phyloP scores from a whole-genome alignment of 2,797 vertebrate genomes.

The Salarias fasciatus region DNA sequence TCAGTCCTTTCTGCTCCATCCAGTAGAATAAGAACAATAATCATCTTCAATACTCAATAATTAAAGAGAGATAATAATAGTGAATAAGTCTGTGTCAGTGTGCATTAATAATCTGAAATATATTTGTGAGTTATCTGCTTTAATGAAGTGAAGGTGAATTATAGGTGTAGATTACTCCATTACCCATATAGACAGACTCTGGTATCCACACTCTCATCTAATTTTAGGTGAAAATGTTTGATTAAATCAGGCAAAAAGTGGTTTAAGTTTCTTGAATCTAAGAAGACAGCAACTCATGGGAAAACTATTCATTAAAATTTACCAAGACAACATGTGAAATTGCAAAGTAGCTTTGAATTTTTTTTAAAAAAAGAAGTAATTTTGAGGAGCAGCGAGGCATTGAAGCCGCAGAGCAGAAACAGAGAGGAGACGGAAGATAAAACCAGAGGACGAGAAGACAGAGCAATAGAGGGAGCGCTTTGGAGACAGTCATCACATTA shows the following conservation, averaged over 20 bases:
- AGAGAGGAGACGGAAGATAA: slow-evolving; percentile 6
- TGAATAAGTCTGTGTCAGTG: no score
- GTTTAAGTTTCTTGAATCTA: no score
- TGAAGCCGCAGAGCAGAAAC: neutral
- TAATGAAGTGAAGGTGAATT: slow-evolving; percentile 74
- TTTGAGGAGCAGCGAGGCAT: neutral
- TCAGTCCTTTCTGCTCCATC: no score
- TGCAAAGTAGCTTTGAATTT: neutral
- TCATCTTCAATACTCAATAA: no score
- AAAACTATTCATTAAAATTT: no score
- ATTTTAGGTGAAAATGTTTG: no score
- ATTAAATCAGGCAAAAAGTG: no score
- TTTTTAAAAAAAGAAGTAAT: neutral
- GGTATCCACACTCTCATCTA: no score
- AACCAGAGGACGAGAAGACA: slow-evolving; percentile 1
- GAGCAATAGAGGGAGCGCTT: neutral
- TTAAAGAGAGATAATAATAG: no score
- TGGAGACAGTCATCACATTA: slow-evolving; percentile 52
- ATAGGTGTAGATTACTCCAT: slow-evolving; percentile 51
- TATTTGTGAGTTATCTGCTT: slow-evolving; percentile 34
- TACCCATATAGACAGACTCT: slow-evolving; percentile 14
- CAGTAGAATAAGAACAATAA: no score
- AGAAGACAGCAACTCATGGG: no score
- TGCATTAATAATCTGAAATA: slow-evolving; percentile 20
- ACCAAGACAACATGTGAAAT: no score